Base-by-base conservation (phyloP, 2,113 vertebrate species). In the Lepisosteus osseus region DNA sequence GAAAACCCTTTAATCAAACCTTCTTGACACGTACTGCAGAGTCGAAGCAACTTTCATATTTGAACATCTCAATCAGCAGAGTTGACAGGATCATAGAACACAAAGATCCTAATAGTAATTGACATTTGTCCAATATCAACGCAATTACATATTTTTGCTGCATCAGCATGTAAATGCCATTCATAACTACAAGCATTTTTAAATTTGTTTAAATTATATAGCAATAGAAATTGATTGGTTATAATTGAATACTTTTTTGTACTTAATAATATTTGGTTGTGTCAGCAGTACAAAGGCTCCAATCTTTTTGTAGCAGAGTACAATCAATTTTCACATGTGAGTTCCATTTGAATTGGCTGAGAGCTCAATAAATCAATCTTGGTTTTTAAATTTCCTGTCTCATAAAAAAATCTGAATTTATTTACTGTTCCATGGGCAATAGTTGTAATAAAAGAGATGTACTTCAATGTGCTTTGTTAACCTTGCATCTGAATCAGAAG, bases 151-250 rank as follows among this genome's bases (percentile, higher is more conserved):
- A 47, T 68, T 72, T 76, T 17, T 76, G 70, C 72, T 13, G 29
- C 69, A 68, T 76, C 74, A 76, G 74, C 74, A 72, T 64, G 68
- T 67, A 61, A 65, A 57, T 61, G 41, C 63, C 66, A 76, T 72
- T 76, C 42, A 76, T 65, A 40, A 47, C 41, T 44, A 76, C 11
- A 64, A 63, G 41, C 67, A 68, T 69, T 68, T 76, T 42, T 13
- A 61, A 67, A 73, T 73, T 67, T 66, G 17, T 40, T 73, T 55
- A 67, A 71, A 76, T 76, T 68, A 72, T 65, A 72, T 47, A 9
- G 43, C 61, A 57, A 67, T 65, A 67, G 65, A 44, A 71, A 76
- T 76, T 63, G 74, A 76, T 76, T 72, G 69, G 40, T n/a, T 57
- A 43, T 65, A 68, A 76, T 68, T 68, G 69, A 67, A 55, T 29